Evolutionary conservation across 2,888 invertebrate species (phyloP), one percentile per base, ranked within the genome.

Genomic region (Loripinus fragilis): DNA sequence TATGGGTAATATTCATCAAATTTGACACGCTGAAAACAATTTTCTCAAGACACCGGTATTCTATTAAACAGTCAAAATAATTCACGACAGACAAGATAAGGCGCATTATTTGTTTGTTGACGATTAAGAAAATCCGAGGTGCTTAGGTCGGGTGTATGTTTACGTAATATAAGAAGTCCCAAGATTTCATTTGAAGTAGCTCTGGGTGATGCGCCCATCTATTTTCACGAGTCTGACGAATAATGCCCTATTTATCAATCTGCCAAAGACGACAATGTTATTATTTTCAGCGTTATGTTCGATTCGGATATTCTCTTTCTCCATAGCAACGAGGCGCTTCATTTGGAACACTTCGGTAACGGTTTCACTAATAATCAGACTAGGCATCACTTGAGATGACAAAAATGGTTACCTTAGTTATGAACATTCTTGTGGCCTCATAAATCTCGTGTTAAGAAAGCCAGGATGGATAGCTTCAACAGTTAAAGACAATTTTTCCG

Each of bases 401-500:
- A 8, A 12, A 28, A 52, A 60, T 33, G 33, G 2, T 3, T 60
- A 60, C 60, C 15, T 20, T 33, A 1, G 7, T 60, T 60, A 60
- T 12, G 33, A 33, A 33, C 20, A 60, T 60, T 60, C 60, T 33
- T 33, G 7, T 33, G n/a, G 15, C 30, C 10, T 28, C 3, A 60
- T 60, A 60, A 60, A 60, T 60, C 60, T 60, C 2, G 33, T 2
- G 30, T 33, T 33, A 60, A 28, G 60, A 60, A 17, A 23, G 60
- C 8, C 17, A 60, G 17, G 28, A 25, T 20, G 60, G 60, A 33
- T 60, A 50, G 48, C 38, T 35, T n/a, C 30, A 48, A 81, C 81
- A 74, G 81, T 81, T 78, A 78, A 72, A 23, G 74, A 74, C 80
- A 73, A 69, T 70, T 35, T 69, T 42, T 60, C 73, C 78, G 78